Evolutionary conservation across 2,113 vertebrate species (phyloP).

Genomic region (Phocoena sinus): DNA sequence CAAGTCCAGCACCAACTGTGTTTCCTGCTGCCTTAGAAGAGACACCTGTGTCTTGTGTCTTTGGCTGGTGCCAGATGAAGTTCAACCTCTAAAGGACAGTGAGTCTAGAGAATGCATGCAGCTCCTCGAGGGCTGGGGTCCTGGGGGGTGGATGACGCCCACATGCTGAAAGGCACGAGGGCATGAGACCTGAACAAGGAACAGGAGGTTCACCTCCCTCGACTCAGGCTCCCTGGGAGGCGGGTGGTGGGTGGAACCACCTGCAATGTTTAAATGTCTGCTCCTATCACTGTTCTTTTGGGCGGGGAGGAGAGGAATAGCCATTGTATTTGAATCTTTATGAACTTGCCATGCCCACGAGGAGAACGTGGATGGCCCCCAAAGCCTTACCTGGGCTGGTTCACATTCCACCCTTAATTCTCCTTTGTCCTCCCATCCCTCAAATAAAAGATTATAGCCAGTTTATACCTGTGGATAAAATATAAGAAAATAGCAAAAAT

Average conservation of each 20-base stretch:
- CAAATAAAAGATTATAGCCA: background rate
- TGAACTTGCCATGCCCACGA: fast-evolving
- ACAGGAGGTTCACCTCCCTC: fast-evolving
- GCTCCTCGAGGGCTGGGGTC: background rate
- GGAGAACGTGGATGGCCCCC: background rate
- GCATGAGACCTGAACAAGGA: background rate
- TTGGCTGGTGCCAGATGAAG: fast-evolving
- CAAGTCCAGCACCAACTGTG: fast-evolving
- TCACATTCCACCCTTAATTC: background rate
- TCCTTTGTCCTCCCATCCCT: background rate
- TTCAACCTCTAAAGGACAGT: background rate
- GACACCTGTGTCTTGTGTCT: background rate
- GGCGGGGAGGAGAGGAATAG: too few relatives aligned
- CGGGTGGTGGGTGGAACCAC: fast-evolving
- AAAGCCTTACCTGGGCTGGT: background rate
- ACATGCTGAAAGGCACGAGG: fast-evolving
- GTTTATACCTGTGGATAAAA: background rate
- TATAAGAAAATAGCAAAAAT: background rate
- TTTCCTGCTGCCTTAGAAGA: background rate
- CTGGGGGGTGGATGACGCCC: fast-evolving
- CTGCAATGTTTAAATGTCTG: background rate
- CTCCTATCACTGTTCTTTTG: background rate
- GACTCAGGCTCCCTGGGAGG: background rate
- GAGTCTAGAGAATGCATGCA: fast-evolving
- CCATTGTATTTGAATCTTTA: fast-evolving